Conservation (phyloP, 2,888 invertebrate genomes). For the Cryptocephalus primarius region DNA sequence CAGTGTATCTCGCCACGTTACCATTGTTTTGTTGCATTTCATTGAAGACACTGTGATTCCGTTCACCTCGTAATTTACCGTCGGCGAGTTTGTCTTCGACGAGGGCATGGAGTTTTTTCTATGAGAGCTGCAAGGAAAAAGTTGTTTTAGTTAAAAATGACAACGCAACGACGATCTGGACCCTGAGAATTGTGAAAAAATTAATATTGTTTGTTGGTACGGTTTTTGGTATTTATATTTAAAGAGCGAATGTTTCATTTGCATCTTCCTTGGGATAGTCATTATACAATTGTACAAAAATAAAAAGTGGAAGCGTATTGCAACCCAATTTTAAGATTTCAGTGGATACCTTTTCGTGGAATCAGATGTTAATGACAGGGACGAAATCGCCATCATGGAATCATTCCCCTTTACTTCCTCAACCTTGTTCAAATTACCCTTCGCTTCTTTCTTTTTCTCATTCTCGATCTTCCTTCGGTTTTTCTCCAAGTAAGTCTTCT, state of each 20-base stretch:
- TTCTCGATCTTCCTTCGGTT: neutral
- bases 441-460: slow-evolving; percentile 5
- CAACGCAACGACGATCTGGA: slow-evolving; percentile 27
- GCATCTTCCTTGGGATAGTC: no score
- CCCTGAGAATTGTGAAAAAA: no score
- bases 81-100: slow-evolving; percentile 31
- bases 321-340: neutral
- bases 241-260: no score
- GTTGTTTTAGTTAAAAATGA: slow-evolving; percentile 9
- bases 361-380: slow-evolving; percentile 25
- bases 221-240: neutral
- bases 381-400: slow-evolving; percentile 9
- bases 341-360: slow-evolving; percentile 21
- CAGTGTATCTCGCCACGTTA: slow-evolving; percentile 27
- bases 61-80: slow-evolving; percentile 27
- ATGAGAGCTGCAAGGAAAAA: slow-evolving; percentile 21
- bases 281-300: slow-evolving; percentile 11
- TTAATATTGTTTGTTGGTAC: no score
- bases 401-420: slow-evolving; percentile 3
- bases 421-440: slow-evolving; percentile 1
- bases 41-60: slow-evolving; percentile 30
- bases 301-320: neutral
- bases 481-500: neutral
- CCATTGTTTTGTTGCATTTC: slow-evolving; percentile 17
- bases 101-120: slow-evolving; percentile 15